Evolutionary conservation across 2,888 invertebrate genomes (phyloP).

Genomic region (Chaetogeoica ovagalla): DNA sequence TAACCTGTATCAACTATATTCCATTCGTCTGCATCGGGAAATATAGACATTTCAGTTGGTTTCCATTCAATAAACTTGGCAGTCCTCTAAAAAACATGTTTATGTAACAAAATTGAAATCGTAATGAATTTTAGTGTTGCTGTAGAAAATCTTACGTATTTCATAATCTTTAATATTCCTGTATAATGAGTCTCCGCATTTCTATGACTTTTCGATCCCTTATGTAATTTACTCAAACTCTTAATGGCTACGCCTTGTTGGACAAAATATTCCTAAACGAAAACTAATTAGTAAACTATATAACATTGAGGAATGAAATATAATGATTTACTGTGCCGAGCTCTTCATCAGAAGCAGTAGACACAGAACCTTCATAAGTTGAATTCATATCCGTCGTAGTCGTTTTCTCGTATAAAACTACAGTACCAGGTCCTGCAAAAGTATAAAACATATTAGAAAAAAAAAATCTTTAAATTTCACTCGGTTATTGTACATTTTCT

Average conservation of each 20-base stretch:
- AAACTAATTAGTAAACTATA: conserved; percentile 14
- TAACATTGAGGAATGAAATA: background rate
- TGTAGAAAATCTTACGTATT: conserved; percentile 62
- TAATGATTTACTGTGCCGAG: conserved; percentile 30
- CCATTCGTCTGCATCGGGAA: conserved; percentile 76
- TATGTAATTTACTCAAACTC: conserved; percentile 61
- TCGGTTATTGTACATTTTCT: background rate
- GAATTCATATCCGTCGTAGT: conserved; percentile 46
- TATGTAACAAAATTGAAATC: background rate
- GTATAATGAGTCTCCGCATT: conserved; percentile 60
- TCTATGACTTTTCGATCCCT: conserved; percentile 64
- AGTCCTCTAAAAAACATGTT: conserved; percentile 59
- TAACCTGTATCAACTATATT: conserved; percentile 74
- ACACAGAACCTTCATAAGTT: conserved; percentile 12
- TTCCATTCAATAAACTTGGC: conserved; percentile 81
- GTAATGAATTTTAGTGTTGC: background rate
- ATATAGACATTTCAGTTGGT: conserved; percentile 76
- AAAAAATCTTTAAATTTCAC: background rate
- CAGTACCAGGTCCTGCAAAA: conserved; percentile 25
- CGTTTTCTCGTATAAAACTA: conserved; percentile 43
- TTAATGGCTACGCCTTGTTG: conserved; percentile 78
- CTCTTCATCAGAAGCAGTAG: conserved; percentile 42
- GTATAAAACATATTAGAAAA: background rate
- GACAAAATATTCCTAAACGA: conserved; percentile 71
- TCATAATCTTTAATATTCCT: conserved; percentile 71